Evolutionary conservation across 2,888 invertebrate species (phyloP).

Genomic region (Tanytarsus gracilentus): DNA sequence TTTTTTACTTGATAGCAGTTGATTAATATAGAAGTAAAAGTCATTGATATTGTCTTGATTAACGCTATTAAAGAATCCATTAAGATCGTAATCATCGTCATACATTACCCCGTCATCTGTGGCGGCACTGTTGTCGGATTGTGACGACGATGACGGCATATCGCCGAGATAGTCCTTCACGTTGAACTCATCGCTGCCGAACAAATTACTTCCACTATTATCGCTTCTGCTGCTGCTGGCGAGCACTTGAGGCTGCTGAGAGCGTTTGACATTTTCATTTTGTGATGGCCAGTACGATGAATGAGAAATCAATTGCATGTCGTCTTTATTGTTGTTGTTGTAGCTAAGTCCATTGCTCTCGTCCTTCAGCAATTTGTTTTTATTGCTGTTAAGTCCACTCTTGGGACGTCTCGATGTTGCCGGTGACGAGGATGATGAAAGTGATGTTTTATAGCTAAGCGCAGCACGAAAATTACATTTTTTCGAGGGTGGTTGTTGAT

Average conservation of each 20-base stretch:
- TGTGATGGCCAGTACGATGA: neutral
- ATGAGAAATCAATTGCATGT: slow-evolving; percentile 14
- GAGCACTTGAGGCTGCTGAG: neutral
- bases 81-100: slow-evolving; percentile 14
- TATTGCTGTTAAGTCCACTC: slow-evolving; percentile 20
- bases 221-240: neutral
- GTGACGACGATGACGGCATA: neutral
- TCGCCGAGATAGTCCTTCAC: slow-evolving; percentile 1
- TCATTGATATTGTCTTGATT: slow-evolving; percentile 28
- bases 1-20: slow-evolving; percentile 15
- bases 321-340: slow-evolving; percentile 18
- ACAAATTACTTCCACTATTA: neutral
- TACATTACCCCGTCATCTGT: neutral
- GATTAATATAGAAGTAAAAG: slow-evolving; percentile 26
- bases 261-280: slow-evolving; percentile 24
- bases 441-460: slow-evolving; percentile 20
- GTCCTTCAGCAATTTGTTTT: slow-evolving; percentile 19
- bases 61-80: slow-evolving; percentile 21
- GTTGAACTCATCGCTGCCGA: neutral
- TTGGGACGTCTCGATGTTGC: slow-evolving; percentile 10
- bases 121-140: neutral
- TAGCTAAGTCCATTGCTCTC: slow-evolving; percentile 13
- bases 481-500: neutral
- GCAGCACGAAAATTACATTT: neutral
- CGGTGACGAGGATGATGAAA: slow-evolving; percentile 7